Base-by-base conservation (phyloP, 1,140 invertebrate genomes). In the Halesus radiatus region DNA sequence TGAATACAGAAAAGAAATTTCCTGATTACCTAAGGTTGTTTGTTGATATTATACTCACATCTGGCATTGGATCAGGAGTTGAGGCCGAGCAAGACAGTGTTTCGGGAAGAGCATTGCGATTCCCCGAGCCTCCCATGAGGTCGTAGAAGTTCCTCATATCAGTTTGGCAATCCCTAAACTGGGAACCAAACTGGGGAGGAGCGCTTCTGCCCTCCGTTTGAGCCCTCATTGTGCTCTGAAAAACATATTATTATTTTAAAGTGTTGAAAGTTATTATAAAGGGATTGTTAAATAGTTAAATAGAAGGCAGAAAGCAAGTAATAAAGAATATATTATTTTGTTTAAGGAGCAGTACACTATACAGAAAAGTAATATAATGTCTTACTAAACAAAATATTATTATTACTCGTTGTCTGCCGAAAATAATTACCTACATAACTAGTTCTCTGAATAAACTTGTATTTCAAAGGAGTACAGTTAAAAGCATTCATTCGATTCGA, bases 91-190 rank as follows among this genome's bases (percentile, higher is more conserved):
- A 37, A 20, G 54, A 58, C 54, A 8, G 18, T 1, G 54, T 20
- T 58, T 22, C 20, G 2, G 60, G 60, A n/a, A 7, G 20, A 16
- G 20, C 60, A 18, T 29, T 29, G 45, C 45, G 50, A 20, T 15
- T 26, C 23, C 50, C 70, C 20, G 70, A 73, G 13, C 70, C 70
- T 22, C 70, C 70, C 70, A 73, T 73, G 16, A 73, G 70, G 22
- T 23, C 3, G 26, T 73, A 73, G 50, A 73, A 73, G 23, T 73
- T 53, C n/a, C 52, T 54, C 22, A 73, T 56, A 2, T 73, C 70
- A 26, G 45, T 22, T 20, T 70, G n/a, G n/a, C 18, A 22, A 16
- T 73, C 16, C 54, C 22, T 54, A 52, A 70, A 70, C 5, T 70
- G 29, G 5, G 66, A 50, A 1, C n/a, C n/a, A 70, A 26, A 64